phyloP scores from a whole-genome alignment of 2,888 invertebrate species.

The Branchellion lobata region DNA sequence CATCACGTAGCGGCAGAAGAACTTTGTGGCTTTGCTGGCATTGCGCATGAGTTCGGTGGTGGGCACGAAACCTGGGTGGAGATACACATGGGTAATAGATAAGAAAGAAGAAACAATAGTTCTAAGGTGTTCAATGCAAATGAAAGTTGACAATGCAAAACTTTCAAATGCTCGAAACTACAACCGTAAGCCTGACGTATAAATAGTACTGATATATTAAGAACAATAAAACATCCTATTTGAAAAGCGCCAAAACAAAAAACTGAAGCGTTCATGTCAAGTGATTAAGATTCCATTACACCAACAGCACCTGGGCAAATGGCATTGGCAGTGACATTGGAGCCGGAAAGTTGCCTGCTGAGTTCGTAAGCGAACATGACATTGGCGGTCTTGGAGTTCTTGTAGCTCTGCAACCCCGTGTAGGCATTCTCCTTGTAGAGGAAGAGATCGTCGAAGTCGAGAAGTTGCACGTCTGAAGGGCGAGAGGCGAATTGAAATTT shows the following conservation, averaged over 20 bases:
- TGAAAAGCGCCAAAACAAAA: too few relatives aligned
- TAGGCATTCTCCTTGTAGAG: constrained; percentile 54
- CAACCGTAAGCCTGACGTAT: neutral
- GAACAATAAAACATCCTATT: too few relatives aligned
- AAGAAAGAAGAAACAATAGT: neutral
- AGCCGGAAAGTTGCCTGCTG: constrained; percentile 54
- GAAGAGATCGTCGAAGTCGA: constrained; percentile 56
- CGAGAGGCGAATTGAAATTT: too few relatives aligned
- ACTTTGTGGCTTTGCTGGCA: constrained; percentile 52
- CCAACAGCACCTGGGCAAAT: constrained; percentile 55
- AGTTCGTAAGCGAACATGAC: constrained; percentile 56
- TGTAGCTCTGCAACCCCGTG: constrained; percentile 55
- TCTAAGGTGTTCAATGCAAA: neutral
- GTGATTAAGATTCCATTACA: neutral
- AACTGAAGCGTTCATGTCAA: too few relatives aligned
- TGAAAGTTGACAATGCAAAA: neutral
- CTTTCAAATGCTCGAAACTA: neutral
- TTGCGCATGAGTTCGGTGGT: constrained; percentile 54
- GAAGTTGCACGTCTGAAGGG: constrained; percentile 52
- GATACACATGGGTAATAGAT: neutral
- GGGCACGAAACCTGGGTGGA: constrained; percentile 55
- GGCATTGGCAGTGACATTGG: constrained; percentile 55
- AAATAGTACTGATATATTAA: neutral
- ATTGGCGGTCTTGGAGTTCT: constrained; percentile 57
- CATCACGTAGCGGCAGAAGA: constrained; percentile 53